A percentile compares a stretch with the other conserved stretches of the same genome.
Conservation (phyloP, 2,113 vertebrate genomes). For the Condylura cristata region DNA sequence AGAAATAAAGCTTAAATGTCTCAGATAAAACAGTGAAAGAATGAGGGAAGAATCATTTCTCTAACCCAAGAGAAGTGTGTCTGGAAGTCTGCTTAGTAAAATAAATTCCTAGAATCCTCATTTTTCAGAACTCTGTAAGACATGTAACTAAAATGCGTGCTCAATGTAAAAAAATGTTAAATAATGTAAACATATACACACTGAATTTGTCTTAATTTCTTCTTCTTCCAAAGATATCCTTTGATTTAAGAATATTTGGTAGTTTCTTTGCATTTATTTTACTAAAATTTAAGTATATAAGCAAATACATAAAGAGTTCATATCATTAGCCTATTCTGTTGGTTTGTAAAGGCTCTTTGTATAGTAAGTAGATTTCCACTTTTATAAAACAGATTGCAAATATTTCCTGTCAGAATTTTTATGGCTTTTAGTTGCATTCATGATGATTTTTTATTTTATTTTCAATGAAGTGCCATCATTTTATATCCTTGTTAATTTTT, state of each 20-base stretch:
- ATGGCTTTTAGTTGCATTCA: neutral
- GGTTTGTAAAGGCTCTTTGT: neutral
- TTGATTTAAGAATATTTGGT: constrained; percentile 45
- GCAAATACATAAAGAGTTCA: neutral
- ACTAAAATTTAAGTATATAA: neutral
- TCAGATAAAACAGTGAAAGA: constrained; percentile 4
- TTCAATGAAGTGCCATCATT: no score
- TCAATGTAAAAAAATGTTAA: constrained; percentile 27
- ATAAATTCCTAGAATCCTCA: constrained; percentile 1
- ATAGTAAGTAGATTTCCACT: neutral
- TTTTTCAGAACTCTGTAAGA: neutral
- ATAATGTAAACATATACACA: neutral
- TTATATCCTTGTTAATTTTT: no score
- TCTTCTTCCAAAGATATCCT: neutral
- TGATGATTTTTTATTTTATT: neutral
- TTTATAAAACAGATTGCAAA: neutral
- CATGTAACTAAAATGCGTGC: neutral
- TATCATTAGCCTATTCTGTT: neutral
- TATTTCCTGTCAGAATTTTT: neutral
- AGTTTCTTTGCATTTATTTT: neutral
- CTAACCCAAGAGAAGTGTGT: neutral
- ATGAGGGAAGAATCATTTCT: neutral
- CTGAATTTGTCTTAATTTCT: constrained; percentile 3
- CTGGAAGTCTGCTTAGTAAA: constrained; percentile 3
- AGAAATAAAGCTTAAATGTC: constrained; percentile 2